phyloP scores from a whole-genome alignment of 2,888 invertebrate species.

The Acheta domesticus region DNA sequence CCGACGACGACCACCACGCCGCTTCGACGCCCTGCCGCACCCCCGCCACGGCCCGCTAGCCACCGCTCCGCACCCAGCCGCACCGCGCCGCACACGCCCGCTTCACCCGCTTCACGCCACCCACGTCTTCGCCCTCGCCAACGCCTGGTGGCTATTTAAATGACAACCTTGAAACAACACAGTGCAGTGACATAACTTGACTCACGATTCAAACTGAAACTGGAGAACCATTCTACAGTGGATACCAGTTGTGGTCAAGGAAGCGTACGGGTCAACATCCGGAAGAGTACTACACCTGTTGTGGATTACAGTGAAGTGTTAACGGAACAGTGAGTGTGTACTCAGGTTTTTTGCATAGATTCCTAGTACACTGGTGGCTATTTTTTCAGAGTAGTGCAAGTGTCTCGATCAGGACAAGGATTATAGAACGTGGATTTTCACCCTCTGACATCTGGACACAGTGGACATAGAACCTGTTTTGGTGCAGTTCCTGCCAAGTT shows the following conservation, averaged over 20 bases:
- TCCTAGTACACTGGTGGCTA: conserved; percentile 4
- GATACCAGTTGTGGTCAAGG: background rate
- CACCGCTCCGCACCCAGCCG: background rate
- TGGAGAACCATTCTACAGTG: background rate
- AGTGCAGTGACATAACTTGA: background rate
- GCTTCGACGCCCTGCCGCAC: background rate
- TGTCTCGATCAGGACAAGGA: background rate
- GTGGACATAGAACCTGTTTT: background rate
- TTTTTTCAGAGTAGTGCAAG: conserved; percentile 9
- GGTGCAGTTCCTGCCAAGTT: background rate
- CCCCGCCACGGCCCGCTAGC: background rate
- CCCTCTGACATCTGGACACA: background rate
- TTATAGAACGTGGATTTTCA: background rate
- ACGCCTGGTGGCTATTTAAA: background rate
- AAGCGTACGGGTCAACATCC: background rate
- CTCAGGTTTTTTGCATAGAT: background rate
- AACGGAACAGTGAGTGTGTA: background rate
- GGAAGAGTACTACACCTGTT: background rate
- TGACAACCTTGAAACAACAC: conserved; percentile 7
- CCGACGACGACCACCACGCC: background rate
- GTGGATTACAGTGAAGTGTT: background rate
- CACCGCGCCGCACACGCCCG: background rate
- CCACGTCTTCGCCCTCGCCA: background rate
- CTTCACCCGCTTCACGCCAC: background rate
- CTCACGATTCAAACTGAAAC: background rate